Evolutionary conservation across 2,113 vertebrate species (phyloP).

Genomic region (Psilopsiagon aymara): DNA sequence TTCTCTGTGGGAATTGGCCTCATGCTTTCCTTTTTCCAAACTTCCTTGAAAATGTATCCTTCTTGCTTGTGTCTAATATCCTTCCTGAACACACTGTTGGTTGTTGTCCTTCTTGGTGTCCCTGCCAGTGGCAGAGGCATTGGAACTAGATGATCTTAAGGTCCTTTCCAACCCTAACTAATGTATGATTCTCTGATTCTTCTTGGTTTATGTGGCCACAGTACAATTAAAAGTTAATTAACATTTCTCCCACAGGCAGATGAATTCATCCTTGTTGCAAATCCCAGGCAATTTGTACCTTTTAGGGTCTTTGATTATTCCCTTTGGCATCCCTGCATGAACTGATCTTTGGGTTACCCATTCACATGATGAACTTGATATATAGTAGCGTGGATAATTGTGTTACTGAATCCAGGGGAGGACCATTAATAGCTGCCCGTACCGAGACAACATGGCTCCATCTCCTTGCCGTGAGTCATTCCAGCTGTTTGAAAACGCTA

Average conservation of each 20-base stretch:
- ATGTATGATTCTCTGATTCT: background rate
- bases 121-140: background rate
- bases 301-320: background rate
- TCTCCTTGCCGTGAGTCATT: background rate
- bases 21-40: background rate
- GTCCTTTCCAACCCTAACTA: background rate
- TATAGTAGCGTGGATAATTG: background rate
- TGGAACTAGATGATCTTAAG: background rate
- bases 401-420: constrained; percentile 22
- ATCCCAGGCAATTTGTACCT: background rate
- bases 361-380: constrained; percentile 9
- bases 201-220: background rate
- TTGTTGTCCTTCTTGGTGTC: background rate
- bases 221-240: background rate
- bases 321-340: background rate
- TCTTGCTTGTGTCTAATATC: background rate
- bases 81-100: background rate
- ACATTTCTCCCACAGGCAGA: background rate
- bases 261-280: background rate
- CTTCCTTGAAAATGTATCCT: background rate
- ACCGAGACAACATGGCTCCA: constrained; percentile 21
- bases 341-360: background rate
- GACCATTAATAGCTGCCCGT: background rate
- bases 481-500: constrained; percentile 23
- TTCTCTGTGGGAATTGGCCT: background rate